Base-by-base conservation (phyloP, 2,113 vertebrate species). In the Sterna hirundo region DNA sequence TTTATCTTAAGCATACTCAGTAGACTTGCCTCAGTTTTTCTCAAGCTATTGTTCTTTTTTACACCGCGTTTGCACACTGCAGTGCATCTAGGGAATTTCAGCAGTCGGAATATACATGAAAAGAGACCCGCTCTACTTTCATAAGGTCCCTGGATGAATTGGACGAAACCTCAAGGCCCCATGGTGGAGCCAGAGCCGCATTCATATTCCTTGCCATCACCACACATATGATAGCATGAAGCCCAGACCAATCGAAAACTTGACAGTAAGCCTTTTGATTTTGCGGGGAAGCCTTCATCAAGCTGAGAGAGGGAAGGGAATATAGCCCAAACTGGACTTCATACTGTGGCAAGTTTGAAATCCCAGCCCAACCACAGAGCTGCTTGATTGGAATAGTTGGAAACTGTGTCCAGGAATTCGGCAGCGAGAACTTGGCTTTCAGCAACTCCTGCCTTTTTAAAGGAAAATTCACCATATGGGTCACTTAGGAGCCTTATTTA, bases 201-300 rank as follows among this genome's bases (percentile, higher is more conserved):
- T 98, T 98, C 97, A 85, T 98, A 98, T 98, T 98, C 98, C 98
- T 98, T 96, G 96, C 98, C 98, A 97, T 96, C 98, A 78, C 98
- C 95, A 94, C 97, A 97, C 97, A 98, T 96, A 94, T 95, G 98
- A 97, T 97, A 98, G 97, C 97, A 90, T 96, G 96, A 97, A 98
- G 97, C 98, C 97, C 98, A 97, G 98, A 97, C 98, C 98, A 98
- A 98, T 98, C 94, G 98, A 97, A 98, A 97, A 97, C 97, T 98
- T 98, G 98, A 98, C 98, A 98, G 98, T 98, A 97, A 98, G 98
- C 98, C 98, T 98, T 98, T 98, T 99, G 98, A 98, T 99, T 99
- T 98, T 98, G 98, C 81, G 93, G 98, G 98, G 97, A 98, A 98
- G 97, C 98, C 98, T 98, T 97, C 96, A 95, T 98, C 98, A 97